phyloP scores from a whole-genome alignment of 2,113 vertebrate genomes.

The Pimephales promelas region DNA sequence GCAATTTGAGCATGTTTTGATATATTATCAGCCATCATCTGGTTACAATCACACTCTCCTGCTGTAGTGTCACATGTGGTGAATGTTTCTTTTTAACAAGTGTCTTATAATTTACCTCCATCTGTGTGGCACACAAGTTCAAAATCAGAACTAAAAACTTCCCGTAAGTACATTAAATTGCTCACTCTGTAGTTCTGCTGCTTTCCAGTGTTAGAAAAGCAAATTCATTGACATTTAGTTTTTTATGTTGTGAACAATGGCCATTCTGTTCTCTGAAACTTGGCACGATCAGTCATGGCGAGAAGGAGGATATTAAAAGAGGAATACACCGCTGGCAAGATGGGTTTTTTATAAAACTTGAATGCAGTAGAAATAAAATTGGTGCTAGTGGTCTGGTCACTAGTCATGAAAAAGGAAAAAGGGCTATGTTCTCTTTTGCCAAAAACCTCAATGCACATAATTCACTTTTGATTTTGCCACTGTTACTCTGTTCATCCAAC shows the following conservation, averaged over 20 bases:
- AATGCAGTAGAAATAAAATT: too few relatives aligned
- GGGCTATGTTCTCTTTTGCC: too few relatives aligned
- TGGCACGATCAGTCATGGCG: too few relatives aligned
- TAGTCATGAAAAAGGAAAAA: too few relatives aligned
- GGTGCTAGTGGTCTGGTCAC: too few relatives aligned
- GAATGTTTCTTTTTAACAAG: conserved; percentile 60
- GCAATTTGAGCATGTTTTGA: conserved; percentile 59
- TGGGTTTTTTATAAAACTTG: background rate
- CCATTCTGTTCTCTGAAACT: background rate
- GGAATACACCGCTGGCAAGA: background rate
- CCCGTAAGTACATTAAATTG: background rate
- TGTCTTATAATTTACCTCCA: conserved; percentile 23
- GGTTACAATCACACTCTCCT: conserved; percentile 67
- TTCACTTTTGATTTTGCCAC: too few relatives aligned
- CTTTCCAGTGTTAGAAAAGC: background rate
- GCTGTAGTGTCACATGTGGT: conserved; percentile 54
- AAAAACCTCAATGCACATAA: too few relatives aligned
- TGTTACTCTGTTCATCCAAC: too few relatives aligned
- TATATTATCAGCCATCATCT: conserved; percentile 67
- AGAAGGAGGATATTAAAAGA: background rate
- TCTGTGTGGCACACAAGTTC: background rate
- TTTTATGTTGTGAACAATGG: background rate
- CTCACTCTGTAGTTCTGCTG: background rate
- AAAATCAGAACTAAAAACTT: background rate
- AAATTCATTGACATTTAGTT: background rate